These are phyloP conservation scores for Serrognathus titanus DNA, from an alignment of 2,888 invertebrate genomes.

Conservation along the genomic window DNA sequence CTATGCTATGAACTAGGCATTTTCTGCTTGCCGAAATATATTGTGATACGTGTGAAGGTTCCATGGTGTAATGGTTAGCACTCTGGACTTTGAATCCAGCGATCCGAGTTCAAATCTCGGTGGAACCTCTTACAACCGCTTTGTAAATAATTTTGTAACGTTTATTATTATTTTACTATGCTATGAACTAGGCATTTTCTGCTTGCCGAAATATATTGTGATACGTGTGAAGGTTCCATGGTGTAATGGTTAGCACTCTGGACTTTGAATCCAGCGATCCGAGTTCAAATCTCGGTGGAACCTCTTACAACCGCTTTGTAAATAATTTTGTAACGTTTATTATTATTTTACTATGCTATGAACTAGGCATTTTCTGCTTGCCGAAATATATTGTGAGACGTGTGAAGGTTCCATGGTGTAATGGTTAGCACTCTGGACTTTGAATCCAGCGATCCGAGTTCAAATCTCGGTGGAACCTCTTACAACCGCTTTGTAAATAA, in stretches of 20 bases:
- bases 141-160: too few relatives aligned
- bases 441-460: constrained; percentile 63
- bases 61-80: constrained; percentile 65
- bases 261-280: constrained; percentile 63
- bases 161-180: too few relatives aligned
- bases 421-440: constrained; percentile 65
- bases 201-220: too few relatives aligned
- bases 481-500: too few relatives aligned
- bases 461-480: constrained; percentile 60
- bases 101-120: constrained; percentile 62
- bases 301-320: constrained; percentile 34
- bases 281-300: constrained; percentile 62
- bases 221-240: constrained; percentile 50
- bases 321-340: too few relatives aligned
- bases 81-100: constrained; percentile 64
- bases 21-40: too few relatives aligned
- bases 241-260: constrained; percentile 65
- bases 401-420: constrained; percentile 57
- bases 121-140: constrained; percentile 48
- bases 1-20: too few relatives aligned
- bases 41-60: constrained; percentile 37
- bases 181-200: too few relatives aligned
- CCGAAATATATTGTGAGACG: too few relatives aligned
- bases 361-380: too few relatives aligned
- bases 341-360: too few relatives aligned